Evolutionary conservation across 2,113 vertebrate species (phyloP), one percentile per base, ranked within the genome.

Genomic region (Gnathonemus longibarbis): DNA sequence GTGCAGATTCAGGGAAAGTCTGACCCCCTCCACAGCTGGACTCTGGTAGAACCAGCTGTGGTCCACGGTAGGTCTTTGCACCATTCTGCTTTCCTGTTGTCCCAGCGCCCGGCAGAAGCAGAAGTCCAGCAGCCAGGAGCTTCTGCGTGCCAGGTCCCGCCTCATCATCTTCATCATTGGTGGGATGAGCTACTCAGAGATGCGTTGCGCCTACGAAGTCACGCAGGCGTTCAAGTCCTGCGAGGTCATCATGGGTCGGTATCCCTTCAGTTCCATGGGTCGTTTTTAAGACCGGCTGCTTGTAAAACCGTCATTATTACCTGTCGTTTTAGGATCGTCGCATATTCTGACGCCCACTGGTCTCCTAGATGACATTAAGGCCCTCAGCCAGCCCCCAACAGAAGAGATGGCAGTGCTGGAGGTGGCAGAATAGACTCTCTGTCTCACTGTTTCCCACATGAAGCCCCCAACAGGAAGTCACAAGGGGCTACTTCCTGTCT

Each of bases 181-280:
- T n/a, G 98, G 98, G 0, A 94, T 99, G 90, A 96, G 97, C 0
- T 95, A 95, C 91, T 99, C 98, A 0, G 98, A 99, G 95, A 98
- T 97, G 96, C 98, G 98, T 84, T 95, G 95, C 42, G 98, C 98
- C 74, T 99, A 99, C 9, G 96, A 99, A 92, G 97, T 99, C 90
- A 97, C 97, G 3, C 95, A 97, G 92, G 94, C 96, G 10, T 93
- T 95, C 90, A 99, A 97, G 91, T 96, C 96, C 93, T 98, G 97
- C 74, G 97, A 99, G 87, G 97, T 99, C 93, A 92, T 99, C 92
- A 96, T 99, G 93, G 98, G 98, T 99, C 92, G 96, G 97, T 77
- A 46, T 84, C 83, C 45, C 42, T 48, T n/a, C 27, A 53, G 19
- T n/a, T 1, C 49, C 49, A 46, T 3, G 89, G 3, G 1, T 31